Conservation (phyloP, 2,113 vertebrate species). For the Semnornis frantzii region DNA sequence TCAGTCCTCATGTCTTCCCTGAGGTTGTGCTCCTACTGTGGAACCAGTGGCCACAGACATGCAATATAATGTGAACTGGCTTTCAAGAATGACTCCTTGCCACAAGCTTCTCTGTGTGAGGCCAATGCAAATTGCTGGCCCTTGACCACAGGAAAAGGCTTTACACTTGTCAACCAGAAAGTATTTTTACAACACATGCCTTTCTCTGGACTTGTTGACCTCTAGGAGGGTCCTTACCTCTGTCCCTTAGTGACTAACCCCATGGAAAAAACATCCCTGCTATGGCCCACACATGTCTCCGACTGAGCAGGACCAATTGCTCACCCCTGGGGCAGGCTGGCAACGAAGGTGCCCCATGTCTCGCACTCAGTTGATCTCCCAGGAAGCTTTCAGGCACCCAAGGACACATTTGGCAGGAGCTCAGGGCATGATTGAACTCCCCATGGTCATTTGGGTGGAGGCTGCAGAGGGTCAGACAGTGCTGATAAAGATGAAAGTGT, state of each 20-base stretch:
- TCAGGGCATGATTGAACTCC: neutral
- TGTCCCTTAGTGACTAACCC: neutral
- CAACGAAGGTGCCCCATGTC: neutral
- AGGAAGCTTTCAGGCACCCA: neutral
- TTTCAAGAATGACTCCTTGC: neutral
- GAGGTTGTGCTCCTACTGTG: neutral
- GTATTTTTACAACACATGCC: neutral
- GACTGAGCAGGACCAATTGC: neutral
- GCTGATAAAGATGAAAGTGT: neutral
- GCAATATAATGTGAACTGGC: neutral
- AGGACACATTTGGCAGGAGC: neutral
- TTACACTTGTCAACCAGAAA: neutral
- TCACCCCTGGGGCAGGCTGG: neutral
- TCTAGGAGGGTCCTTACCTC: neutral
- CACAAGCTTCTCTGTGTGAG: slow-evolving; percentile 6
- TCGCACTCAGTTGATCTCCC: neutral
- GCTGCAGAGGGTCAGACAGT: neutral
- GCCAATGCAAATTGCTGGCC: neutral
- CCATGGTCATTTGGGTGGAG: neutral
- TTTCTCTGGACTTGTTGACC: neutral
- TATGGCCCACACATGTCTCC: rapidly evolving
- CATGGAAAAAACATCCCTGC: neutral
- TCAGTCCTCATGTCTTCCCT: neutral
- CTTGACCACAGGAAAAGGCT: slow-evolving; percentile 11
- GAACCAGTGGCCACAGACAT: neutral